These are phyloP conservation scores for Agrochola lychnidis DNA, from an alignment of 2,888 invertebrate species.

Conservation along the genomic window DNA sequence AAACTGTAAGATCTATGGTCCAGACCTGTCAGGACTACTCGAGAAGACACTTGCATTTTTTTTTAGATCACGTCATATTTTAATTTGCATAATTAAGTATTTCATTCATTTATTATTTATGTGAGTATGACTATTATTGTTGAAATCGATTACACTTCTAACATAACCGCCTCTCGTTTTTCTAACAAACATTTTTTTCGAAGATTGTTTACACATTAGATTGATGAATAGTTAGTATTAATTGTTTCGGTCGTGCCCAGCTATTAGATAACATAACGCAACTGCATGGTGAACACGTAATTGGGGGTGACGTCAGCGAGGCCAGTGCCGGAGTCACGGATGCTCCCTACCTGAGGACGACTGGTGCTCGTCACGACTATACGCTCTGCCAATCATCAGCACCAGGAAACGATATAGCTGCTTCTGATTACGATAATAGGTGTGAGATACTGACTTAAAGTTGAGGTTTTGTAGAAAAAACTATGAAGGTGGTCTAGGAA, in stretches of 20 bases:
- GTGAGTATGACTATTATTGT: constrained; percentile 1
- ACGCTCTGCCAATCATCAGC: constrained; percentile 75
- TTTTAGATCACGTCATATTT: not conserved
- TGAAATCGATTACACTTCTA: constrained; percentile 16
- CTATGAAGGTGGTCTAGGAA: constrained; percentile 31
- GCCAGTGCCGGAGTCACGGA: constrained; percentile 78
- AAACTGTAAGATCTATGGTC: not conserved
- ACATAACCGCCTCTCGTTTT: constrained; percentile 25
- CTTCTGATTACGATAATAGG: constrained; percentile 59
- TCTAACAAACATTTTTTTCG: constrained; percentile 24
- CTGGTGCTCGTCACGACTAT: constrained; percentile 80
- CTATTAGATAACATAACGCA: constrained; percentile 76
- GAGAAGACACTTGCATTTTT: not conserved
- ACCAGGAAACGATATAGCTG: constrained; percentile 77
- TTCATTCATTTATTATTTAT: constrained; percentile 15
- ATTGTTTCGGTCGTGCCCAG: constrained; percentile 72
- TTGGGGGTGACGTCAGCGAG: constrained; percentile 83
- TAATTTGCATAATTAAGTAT: not conserved
- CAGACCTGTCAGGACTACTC: not conserved
- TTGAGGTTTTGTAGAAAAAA: constrained; percentile 26
- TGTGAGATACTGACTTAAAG: constrained; percentile 40
- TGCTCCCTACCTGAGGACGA: constrained; percentile 78
- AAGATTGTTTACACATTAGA: constrained; percentile 43
- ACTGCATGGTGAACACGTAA: constrained; percentile 69
- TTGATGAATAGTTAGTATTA: constrained; percentile 62